Conservation (phyloP, 2,888 invertebrate genomes). For the Steinernema hermaphroditum region DNA sequence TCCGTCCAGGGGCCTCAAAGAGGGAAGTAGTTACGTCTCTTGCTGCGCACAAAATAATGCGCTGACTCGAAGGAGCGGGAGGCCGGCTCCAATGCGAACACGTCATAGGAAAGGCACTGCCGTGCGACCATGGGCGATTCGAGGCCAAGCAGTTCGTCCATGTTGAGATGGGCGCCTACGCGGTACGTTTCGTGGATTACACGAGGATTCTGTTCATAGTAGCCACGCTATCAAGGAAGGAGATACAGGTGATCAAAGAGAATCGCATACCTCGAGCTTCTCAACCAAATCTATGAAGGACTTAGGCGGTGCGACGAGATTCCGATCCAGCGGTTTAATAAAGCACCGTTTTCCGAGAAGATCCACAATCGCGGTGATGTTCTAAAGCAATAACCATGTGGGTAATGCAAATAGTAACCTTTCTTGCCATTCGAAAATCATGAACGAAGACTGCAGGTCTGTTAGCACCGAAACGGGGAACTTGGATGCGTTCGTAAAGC, state of each 20-base stretch:
- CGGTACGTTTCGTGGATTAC: conserved; percentile 60
- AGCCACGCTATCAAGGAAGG: conserved; percentile 62
- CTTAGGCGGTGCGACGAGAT: conserved; percentile 78
- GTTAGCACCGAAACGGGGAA: conserved; percentile 81
- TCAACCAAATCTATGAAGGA: conserved; percentile 79
- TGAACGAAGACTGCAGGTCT: conserved; percentile 84
- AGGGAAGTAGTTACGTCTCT: conserved; percentile 38
- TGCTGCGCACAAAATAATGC: conserved; percentile 37
- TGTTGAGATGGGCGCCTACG: conserved; percentile 51
- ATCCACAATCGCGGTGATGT: conserved; percentile 80
- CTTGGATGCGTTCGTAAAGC: conserved; percentile 81
- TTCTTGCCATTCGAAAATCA: conserved; percentile 78
- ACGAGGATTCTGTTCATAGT: conserved; percentile 63
- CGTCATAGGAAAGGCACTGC: conserved; percentile 54
- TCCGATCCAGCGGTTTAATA: conserved; percentile 83
- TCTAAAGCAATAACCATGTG: conserved; percentile 68
- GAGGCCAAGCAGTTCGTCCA: conserved; percentile 45
- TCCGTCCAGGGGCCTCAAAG: background rate
- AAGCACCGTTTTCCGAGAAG: conserved; percentile 79
- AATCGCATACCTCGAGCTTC: conserved; percentile 78
- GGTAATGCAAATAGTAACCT: background rate
- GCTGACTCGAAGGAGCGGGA: conserved; percentile 32
- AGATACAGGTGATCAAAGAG: conserved; percentile 32
- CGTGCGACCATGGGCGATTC: conserved; percentile 50
- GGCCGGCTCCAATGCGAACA: conserved; percentile 49